phyloP scores from a whole-genome alignment of 2,888 invertebrate species.

The Poecilus cupreus region DNA sequence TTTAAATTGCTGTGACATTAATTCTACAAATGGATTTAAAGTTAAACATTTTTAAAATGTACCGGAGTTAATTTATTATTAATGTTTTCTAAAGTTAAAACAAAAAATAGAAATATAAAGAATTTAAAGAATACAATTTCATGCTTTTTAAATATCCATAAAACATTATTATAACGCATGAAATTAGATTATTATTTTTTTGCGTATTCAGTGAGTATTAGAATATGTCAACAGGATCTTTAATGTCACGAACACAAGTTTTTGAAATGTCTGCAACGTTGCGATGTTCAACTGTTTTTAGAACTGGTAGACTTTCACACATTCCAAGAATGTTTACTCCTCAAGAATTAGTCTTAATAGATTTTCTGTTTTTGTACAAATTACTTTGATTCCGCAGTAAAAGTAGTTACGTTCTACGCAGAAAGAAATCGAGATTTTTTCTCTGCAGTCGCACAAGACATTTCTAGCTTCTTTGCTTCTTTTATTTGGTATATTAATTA shows the following conservation, averaged over 20 bases:
- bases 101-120: background rate
- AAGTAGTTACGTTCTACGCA: background rate
- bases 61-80: background rate
- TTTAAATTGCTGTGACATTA: background rate
- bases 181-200: background rate
- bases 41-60: background rate
- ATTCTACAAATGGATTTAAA: background rate
- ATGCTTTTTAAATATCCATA: background rate
- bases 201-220: background rate
- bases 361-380: slow-evolving; percentile 24
- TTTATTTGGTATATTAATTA: slow-evolving; percentile 10
- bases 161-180: background rate
- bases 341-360: slow-evolving; percentile 3
- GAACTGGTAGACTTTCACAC: slow-evolving; percentile 22
- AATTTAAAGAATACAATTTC: background rate
- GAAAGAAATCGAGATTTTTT: background rate
- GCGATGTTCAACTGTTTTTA: slow-evolving; percentile 34
- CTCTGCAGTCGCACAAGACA: background rate
- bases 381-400: slow-evolving; percentile 18
- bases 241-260: background rate
- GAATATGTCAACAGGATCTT: background rate
- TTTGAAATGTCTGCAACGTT: background rate
- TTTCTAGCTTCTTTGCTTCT: slow-evolving; percentile 1
- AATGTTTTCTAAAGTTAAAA: background rate
- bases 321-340: slow-evolving; percentile 20